phyloP scores from a whole-genome alignment of 2,888 invertebrate species.

The Eristalis pertinax region DNA sequence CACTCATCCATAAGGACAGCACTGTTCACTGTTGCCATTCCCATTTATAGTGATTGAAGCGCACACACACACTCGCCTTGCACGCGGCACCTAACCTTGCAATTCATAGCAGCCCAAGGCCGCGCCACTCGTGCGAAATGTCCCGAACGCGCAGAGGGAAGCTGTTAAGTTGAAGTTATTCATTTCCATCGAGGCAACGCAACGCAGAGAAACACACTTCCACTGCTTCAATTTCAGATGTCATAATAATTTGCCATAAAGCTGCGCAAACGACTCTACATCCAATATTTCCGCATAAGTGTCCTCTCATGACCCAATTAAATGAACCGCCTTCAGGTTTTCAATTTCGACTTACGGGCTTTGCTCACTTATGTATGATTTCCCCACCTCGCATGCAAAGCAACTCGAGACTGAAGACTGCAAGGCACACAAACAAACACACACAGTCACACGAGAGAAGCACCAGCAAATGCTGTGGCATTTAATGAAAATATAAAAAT shows the following conservation, averaged over 20 bases:
- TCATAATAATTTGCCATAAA: not conserved
- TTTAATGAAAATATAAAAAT: conserved; percentile 27
- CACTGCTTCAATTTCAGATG: not conserved
- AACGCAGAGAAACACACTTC: not conserved
- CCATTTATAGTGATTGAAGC: too few species aligned
- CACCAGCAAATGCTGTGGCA: not conserved
- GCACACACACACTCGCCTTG: too few species aligned
- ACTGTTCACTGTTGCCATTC: too few species aligned
- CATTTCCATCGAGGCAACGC: not conserved
- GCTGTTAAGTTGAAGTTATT: not conserved
- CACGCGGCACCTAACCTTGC: too few species aligned
- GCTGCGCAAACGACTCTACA: not conserved
- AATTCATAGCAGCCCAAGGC: too few species aligned
- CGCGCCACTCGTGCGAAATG: too few species aligned
- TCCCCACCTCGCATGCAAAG: not conserved
- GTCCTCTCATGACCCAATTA: not conserved
- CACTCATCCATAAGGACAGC: too few species aligned
- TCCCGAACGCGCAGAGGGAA: too few species aligned
- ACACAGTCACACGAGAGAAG: not conserved
- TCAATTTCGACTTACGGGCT: not conserved
- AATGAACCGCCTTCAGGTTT: not conserved
- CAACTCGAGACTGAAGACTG: not conserved
- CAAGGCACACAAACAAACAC: not conserved
- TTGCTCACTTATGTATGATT: not conserved
- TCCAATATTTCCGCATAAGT: not conserved